These are phyloP conservation scores for Julus scanicus DNA, from an alignment of 2,888 invertebrate species.

Conservation along the genomic window DNA sequence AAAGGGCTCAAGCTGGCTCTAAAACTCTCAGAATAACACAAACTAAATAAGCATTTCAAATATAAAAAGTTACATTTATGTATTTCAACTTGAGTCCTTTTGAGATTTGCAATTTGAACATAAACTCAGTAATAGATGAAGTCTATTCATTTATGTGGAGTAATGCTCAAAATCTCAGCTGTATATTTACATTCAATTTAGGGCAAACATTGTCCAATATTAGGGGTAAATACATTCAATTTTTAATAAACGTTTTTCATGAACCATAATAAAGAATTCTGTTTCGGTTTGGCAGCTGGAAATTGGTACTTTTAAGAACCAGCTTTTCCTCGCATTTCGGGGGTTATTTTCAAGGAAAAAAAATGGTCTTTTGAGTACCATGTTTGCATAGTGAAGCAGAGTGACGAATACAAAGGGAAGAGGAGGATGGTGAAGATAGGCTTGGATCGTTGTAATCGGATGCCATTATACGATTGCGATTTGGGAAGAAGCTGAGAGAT, in stretches of 20 bases:
- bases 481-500: constrained; percentile 36
- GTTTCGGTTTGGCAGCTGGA: neutral
- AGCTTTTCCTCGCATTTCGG: neutral
- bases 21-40: too few relatives aligned
- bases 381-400: constrained; percentile 16
- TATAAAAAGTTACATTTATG: too few relatives aligned
- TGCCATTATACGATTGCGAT: constrained; percentile 36
- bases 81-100: too few relatives aligned
- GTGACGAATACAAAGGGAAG: constrained; percentile 19
- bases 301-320: neutral
- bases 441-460: constrained; percentile 30
- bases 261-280: neutral
- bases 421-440: constrained; percentile 2
- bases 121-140: too few relatives aligned
- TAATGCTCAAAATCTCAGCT: too few relatives aligned
- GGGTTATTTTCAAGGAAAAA: neutral
- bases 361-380: neutral
- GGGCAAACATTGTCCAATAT: neutral
- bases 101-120: too few relatives aligned
- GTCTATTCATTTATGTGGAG: too few relatives aligned
- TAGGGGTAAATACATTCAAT: neutral
- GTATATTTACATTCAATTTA: neutral
- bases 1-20: too few relatives aligned
- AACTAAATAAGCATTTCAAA: too few relatives aligned
- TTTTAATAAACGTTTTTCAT: constrained; percentile 24